Evolutionary conservation across 2,888 invertebrate genomes (phyloP).

Genomic region (Tupiocoris notatus): DNA sequence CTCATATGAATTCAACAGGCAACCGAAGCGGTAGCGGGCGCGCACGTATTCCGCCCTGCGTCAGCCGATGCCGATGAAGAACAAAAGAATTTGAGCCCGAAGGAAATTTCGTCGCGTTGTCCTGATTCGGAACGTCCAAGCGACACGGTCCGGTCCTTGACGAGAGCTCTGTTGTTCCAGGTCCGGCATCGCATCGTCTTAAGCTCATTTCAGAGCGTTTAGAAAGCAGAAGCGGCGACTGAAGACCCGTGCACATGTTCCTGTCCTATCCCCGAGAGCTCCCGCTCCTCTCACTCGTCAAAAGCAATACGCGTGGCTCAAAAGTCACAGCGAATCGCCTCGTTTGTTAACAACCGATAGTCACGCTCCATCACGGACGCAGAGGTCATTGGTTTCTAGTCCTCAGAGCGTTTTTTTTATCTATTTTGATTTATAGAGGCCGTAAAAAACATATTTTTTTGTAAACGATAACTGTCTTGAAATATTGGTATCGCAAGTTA

Average conservation of each 20-base stretch:
- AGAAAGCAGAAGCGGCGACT: constrained; percentile 21
- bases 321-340: not conserved
- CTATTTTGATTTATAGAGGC: too few species aligned
- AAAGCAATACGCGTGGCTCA: not conserved
- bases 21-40: too few species aligned
- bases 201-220: constrained; percentile 24
- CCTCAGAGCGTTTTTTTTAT: too few species aligned
- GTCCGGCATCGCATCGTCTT: constrained; percentile 13
- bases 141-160: not conserved
- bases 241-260: too few species aligned
- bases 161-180: not conserved
- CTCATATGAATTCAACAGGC: too few species aligned
- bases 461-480: too few species aligned
- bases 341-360: not conserved
- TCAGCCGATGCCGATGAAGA: not conserved
- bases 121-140: not conserved
- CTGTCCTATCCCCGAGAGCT: not conserved
- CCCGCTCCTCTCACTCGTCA: not conserved
- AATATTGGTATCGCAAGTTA: too few species aligned
- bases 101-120: not conserved
- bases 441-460: too few species aligned
- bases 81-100: not conserved
- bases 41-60: not conserved
- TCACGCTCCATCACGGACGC: not conserved
- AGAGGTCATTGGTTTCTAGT: too few species aligned